Base-by-base conservation (phyloP, 2,888 invertebrate genomes). In the Leptothorax acervorum region DNA sequence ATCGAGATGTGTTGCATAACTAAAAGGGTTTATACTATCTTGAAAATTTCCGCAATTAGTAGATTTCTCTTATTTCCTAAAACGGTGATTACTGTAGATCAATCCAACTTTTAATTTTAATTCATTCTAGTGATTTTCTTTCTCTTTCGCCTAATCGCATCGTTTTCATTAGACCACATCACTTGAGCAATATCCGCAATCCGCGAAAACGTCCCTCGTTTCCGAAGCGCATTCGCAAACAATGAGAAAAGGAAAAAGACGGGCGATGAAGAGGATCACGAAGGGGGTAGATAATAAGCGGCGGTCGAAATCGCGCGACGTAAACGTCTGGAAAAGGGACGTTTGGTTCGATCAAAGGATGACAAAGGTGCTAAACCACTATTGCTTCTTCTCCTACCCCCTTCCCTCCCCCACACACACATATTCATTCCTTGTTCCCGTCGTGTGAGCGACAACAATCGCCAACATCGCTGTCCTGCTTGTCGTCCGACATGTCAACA, bases 281-380 rank as follows among this genome's bases (percentile, higher is more conserved):
- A 48, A 42, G 12, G 12, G 18, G 60, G 65, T 39, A 35, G 71
- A 81, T 81, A 81, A 71, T 81, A 81, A 71, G 45, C 15, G 31
- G 12, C 42, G 39, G 15, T 78, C 31, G 28, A 55, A 55, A 68
- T 31, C 18, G 28, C 6, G 12, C 66, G 39, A 62, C 9, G 2
- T 53, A 42, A 4, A 31, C 12, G 60, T 42, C 31, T 42, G 35
- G 12, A 9, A 28, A 71, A 60, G 39, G 15, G n/a, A 71, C 39
- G 35, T 71, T 48, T 31, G 45, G 23, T 71, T 57, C 73, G 39
- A 71, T 79, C 60, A 79, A 70, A 48, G 68, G 31, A 5, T 31
- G 5, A 48, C 48, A 39, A 81, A 71, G 79, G 39, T 79, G 57
- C 48, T 79, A 79, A 79, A 71, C 60, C 60, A 60, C 45, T 39